Conservation (phyloP, 2,888 invertebrate genomes). For the Tipula lateralis region DNA sequence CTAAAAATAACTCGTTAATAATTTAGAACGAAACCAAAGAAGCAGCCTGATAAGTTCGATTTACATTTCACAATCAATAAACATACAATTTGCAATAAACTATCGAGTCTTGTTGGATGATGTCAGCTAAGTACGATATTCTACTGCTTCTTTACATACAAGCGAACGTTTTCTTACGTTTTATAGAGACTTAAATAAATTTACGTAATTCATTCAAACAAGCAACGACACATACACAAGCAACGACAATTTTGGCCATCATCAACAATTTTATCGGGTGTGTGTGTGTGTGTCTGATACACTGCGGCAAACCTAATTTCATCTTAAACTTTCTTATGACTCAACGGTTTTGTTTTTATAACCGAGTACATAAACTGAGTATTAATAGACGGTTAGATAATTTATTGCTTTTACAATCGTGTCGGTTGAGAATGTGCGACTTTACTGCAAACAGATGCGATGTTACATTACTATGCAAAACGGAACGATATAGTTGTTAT, state of each 20-base stretch:
- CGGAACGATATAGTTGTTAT: not conserved
- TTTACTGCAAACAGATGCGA: not conserved
- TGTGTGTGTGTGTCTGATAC: not conserved
- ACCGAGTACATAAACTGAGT: not conserved
- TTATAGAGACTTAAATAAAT: not conserved
- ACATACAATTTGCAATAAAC: no score
- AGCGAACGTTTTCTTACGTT: not conserved
- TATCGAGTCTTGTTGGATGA: not conserved
- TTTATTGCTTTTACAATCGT: not conserved
- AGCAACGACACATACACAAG: not conserved
- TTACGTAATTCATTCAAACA: not conserved
- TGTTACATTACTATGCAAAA: not conserved
- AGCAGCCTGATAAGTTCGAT: no score
- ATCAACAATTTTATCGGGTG: not conserved
- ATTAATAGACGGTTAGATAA: not conserved
- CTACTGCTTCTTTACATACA: not conserved
- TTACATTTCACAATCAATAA: no score
- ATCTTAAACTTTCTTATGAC: not conserved
- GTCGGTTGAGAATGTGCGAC: not conserved
- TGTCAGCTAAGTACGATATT: not conserved
- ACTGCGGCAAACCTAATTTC: not conserved
- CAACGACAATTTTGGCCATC: not conserved
- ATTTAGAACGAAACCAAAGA: no score
- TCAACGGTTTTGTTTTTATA: not conserved
- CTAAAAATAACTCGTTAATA: no score